Percentiles rank a stretch among this genome's conserved stretches.
Evolutionary conservation across 2,888 invertebrate genomes (phyloP).

Genomic region (Lypha dubia): DNA sequence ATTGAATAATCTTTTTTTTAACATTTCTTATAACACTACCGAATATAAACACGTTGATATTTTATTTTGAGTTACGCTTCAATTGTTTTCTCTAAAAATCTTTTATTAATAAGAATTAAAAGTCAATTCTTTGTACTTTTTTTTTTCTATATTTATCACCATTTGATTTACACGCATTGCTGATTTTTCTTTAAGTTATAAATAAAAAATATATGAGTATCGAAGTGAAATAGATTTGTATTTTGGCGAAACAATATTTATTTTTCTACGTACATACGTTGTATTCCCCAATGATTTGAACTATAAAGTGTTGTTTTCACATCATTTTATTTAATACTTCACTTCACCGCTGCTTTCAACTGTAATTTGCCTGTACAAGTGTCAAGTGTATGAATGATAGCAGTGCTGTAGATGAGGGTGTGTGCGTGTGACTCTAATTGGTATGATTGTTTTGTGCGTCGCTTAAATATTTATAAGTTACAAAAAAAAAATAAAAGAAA

Average conservation of each 20-base stretch:
- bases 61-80: no score
- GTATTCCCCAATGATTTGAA: constrained; percentile 37
- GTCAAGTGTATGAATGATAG: not conserved
- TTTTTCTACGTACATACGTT: no score
- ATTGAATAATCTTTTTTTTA: no score
- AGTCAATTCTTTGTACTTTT: not conserved
- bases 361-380: not conserved
- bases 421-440: not conserved
- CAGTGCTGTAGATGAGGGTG: not conserved
- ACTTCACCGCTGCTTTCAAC: not conserved
- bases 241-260: constrained; percentile 12
- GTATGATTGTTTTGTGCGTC: not conserved
- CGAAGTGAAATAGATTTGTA: not conserved
- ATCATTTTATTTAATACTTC: constrained; percentile 60
- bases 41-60: no score
- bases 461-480: constrained; percentile 11
- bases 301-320: constrained; percentile 57
- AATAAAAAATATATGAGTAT: not conserved
- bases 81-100: not conserved
- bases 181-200: constrained; percentile 2
- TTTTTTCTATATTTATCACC: not conserved
- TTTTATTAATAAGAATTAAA: not conserved
- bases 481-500: not conserved
- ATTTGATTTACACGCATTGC: not conserved
- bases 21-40: no score